Evolutionary conservation across 2,113 vertebrate genomes (phyloP).

Genomic region (Catharus fuscescens): DNA sequence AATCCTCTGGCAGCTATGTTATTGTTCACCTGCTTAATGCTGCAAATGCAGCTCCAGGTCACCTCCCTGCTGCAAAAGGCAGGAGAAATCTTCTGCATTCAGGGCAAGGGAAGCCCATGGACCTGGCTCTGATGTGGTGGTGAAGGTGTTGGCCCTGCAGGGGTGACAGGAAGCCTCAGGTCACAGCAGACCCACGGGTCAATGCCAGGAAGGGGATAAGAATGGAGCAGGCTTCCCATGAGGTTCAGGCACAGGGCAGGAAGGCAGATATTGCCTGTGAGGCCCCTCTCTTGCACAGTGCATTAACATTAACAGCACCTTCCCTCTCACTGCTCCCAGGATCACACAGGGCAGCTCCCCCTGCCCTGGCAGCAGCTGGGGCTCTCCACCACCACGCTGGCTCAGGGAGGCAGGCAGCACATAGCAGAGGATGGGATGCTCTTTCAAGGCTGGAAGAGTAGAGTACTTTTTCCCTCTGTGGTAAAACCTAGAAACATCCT

Average conservation of each 20-base stretch:
- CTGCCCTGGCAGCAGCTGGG: neutral
- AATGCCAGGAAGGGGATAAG: conserved; percentile 24
- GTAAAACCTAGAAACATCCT: neutral
- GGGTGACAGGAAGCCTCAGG: neutral
- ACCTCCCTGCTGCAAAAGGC: neutral
- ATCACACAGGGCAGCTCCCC: neutral
- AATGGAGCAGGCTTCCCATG: neutral
- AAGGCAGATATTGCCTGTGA: neutral
- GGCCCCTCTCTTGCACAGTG: neutral
- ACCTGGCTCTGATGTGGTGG: rapidly evolving
- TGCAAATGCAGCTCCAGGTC: neutral
- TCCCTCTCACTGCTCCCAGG: rapidly evolving
- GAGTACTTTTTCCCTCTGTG: neutral
- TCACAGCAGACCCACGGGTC: neutral
- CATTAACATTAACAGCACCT: neutral
- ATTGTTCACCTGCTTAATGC: neutral
- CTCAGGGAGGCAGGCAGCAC: neutral
- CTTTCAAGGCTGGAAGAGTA: neutral
- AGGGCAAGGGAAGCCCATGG: rapidly evolving
- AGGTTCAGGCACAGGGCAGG: neutral
- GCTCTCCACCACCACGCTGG: neutral
- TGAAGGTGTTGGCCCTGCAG: neutral
- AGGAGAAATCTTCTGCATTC: neutral
- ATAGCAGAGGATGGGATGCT: neutral
- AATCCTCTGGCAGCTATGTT: neutral